Evolutionary conservation across 1,140 invertebrate species (phyloP).

Genomic region (Hylaeus anthracinus): DNA sequence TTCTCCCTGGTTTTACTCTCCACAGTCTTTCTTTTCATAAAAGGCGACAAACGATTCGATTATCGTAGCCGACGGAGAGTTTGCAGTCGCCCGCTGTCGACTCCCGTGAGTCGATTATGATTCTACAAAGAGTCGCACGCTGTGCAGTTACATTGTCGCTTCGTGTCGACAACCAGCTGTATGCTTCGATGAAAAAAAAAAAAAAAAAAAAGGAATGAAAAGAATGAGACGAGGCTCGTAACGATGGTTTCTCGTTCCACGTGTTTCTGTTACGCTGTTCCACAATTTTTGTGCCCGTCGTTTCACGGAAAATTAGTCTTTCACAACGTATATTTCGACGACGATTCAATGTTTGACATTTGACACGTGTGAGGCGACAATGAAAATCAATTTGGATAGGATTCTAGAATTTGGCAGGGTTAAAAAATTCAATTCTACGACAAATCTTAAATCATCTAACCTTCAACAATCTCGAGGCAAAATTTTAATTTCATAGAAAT

Average conservation of each 20-base stretch:
- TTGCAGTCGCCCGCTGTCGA: constrained; percentile 5
- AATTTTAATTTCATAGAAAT: too few relatives aligned
- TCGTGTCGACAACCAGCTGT: constrained; percentile 56
- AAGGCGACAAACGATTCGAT: constrained; percentile 33
- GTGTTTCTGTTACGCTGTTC: background rate
- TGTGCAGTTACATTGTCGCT: constrained; percentile 58
- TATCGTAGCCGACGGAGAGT: constrained; percentile 19
- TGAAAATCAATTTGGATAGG: background rate
- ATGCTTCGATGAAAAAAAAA: constrained; percentile 37
- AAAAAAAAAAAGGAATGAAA: constrained; percentile 24
- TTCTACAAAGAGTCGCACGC: constrained; percentile 62
- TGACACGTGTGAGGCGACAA: background rate
- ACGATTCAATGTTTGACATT: background rate
- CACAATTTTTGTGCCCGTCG: background rate
- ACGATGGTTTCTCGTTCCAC: constrained; percentile 16
- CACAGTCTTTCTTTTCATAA: background rate
- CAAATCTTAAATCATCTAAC: too few relatives aligned
- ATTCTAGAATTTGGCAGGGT: background rate
- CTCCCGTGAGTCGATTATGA: constrained; percentile 63
- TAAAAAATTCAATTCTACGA: too few relatives aligned
- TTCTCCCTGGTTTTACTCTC: too few relatives aligned
- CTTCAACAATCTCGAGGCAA: too few relatives aligned
- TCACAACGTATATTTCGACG: background rate
- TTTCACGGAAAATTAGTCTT: background rate
- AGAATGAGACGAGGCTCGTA: constrained; percentile 15